phyloP scores from a whole-genome alignment of 1,140 invertebrate genomes.

The Zaprionus vittiger region DNA sequence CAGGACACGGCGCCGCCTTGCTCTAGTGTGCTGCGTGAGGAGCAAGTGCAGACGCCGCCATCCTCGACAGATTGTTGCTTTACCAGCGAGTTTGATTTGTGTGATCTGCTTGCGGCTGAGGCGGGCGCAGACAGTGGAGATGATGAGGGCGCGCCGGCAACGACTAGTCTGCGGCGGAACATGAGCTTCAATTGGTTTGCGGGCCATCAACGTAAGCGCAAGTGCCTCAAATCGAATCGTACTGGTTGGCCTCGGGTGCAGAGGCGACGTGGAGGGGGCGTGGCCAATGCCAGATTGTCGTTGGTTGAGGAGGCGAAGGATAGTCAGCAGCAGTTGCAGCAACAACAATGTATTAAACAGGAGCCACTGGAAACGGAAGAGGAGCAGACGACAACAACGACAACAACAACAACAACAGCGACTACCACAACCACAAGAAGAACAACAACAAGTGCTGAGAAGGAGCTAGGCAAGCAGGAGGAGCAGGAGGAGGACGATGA shows the following conservation, averaged over 20 bases:
- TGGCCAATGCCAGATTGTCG: slow-evolving; percentile 26
- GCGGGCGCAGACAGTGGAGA: slow-evolving; percentile 49
- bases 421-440: slow-evolving; percentile 44
- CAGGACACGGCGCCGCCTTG: not conserved
- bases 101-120: slow-evolving; percentile 59
- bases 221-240: slow-evolving; percentile 85
- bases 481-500: slow-evolving; percentile 1
- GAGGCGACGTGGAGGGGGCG: slow-evolving; percentile 43
- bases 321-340: not conserved
- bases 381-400: slow-evolving; percentile 59
- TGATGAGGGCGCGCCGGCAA: slow-evolving; percentile 54
- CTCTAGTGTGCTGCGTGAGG: not conserved
- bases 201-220: slow-evolving; percentile 72
- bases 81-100: slow-evolving; percentile 78
- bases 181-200: slow-evolving; percentile 56
- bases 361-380: slow-evolving; percentile 55
- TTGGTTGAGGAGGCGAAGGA: slow-evolving; percentile 48
- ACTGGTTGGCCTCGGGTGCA: slow-evolving; percentile 88
- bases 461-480: slow-evolving; percentile 11
- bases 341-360: slow-evolving; percentile 36
- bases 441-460: slow-evolving; percentile 51
- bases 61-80: slow-evolving; percentile 69
- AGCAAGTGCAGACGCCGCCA: slow-evolving; percentile 55
- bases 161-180: slow-evolving; percentile 44
- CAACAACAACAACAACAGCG: slow-evolving; percentile 42